Evolutionary conservation across 1,140 invertebrate species (phyloP), one percentile per base, ranked within the genome.

Genomic region (Anastrepha obliqua): DNA sequence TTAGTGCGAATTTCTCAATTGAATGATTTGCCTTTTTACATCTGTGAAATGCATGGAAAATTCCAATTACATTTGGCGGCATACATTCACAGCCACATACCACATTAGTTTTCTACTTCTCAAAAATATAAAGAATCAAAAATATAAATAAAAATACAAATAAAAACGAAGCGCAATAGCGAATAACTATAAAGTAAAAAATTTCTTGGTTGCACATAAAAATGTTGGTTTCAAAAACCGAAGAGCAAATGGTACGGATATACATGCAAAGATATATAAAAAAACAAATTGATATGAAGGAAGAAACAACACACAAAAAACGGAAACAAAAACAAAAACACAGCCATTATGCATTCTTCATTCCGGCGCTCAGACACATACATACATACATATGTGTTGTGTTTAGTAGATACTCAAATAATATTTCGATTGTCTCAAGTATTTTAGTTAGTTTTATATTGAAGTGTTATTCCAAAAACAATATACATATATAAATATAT

Each of bases 361-460:
- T 59, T 60, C 58, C 85, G 62, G 17, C 59, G 58, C 55, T 13
- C 55, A 81, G 7, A 81, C 44, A 51, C 42, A 81, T 47, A 11
- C 51, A 60, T 7, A 62, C 15, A 85, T 4, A 85, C n/a, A 85
- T 9, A 85, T 17, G 62, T 62, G 39, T 29, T 62, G 39, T 62
- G 29, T 42, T 29, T 29, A 85, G 55, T 60, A 86, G 60, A 60
- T 62, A 15, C 60, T 60, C 55, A 42, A 86, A 86, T 62, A 86
- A 39, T n/a, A 20, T 60, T 85, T 86, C 60, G 58, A 55, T 44
- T 59, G 39, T 86, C 60, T 59, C 85, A 86, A 86, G 60, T 59
- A 60, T 86, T 60, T 86, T 86, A 60, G 55, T 86, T 86, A 86
- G 39, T 86, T 86, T 86, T 86, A 86, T 86, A 86, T 60, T 59